Evolutionary conservation across 2,888 invertebrate species (phyloP).

Genomic region (Magallana nippona): DNA sequence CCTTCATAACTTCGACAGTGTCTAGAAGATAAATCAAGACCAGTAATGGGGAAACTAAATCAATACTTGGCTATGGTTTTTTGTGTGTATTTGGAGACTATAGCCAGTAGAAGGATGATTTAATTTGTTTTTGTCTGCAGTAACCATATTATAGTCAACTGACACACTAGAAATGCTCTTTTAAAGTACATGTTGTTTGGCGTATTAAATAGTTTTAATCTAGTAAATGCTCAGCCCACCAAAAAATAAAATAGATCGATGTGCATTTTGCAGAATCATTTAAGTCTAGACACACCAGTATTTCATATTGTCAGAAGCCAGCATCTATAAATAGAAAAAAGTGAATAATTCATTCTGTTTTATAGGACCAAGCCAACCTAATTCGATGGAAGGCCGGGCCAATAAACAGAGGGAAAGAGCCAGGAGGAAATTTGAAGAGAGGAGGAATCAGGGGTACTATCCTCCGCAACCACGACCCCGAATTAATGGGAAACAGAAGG

Average conservation of each 20-base stretch:
- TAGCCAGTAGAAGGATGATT: not conserved
- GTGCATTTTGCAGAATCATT: no score
- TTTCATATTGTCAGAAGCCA: no score
- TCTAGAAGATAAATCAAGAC: not conserved
- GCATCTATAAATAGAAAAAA: no score
- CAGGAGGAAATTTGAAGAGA: conserved; percentile 62
- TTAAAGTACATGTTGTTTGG: no score
- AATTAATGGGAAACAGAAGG: conserved; percentile 47
- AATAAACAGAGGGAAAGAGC: conserved; percentile 64
- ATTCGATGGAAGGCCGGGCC: conserved; percentile 71
- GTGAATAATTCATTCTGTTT: not conserved
- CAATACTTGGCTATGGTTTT: not conserved
- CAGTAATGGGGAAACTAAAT: conserved; percentile 11
- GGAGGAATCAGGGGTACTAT: conserved; percentile 58
- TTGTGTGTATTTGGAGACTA: not conserved
- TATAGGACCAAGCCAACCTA: conserved; percentile 72
- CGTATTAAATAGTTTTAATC: no score
- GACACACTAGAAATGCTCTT: no score
- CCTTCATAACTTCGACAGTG: not conserved
- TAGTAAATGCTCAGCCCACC: no score
- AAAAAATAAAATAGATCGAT: no score
- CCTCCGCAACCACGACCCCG: conserved; percentile 48
- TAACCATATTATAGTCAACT: no score
- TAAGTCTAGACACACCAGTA: no score
- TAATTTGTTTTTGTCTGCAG: conserved; percentile 1